Percentiles rank a stretch among this genome's conserved stretches.
These are phyloP conservation scores for Eulithis testata DNA, from an alignment of 2,888 invertebrate species.

Conservation along the genomic window DNA sequence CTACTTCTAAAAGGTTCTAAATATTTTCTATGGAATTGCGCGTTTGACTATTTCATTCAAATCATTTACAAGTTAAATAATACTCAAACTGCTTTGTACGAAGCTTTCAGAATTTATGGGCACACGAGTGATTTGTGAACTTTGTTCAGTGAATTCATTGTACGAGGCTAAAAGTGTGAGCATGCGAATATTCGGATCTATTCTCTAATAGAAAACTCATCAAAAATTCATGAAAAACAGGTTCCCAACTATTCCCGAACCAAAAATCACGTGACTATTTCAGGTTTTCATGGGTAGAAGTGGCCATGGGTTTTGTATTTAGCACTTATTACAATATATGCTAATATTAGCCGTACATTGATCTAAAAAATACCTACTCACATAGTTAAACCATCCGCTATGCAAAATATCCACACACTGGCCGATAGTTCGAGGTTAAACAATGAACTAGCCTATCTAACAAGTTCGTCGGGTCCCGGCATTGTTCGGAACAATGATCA, in stretches of 20 bases:
- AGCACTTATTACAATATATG: too few relatives aligned
- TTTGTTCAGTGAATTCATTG: conserved; percentile 16
- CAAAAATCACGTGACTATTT: too few relatives aligned
- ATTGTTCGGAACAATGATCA: conserved; percentile 16
- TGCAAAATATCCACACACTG: conserved; percentile 2
- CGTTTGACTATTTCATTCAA: neutral
- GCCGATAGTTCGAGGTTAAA: conserved; percentile 4
- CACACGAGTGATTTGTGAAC: conserved; percentile 21
- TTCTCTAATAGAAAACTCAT: too few relatives aligned
- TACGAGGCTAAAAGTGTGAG: conserved; percentile 4
- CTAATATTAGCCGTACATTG: too few relatives aligned
- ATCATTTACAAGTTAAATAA: neutral
- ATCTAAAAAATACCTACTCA: neutral
- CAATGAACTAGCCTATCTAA: conserved; percentile 6
- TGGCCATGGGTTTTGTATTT: too few relatives aligned
- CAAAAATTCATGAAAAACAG: too few relatives aligned
- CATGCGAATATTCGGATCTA: conserved; percentile 1
- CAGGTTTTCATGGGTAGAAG: too few relatives aligned
- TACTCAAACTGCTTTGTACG: neutral
- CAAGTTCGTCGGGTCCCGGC: neutral
- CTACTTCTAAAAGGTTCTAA: too few relatives aligned
- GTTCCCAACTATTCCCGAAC: too few relatives aligned
- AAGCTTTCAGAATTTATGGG: conserved; percentile 16
- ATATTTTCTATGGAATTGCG: neutral
- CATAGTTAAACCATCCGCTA: neutral